These are phyloP conservation scores for Anas platyrhynchos DNA, from an alignment of 2,113 vertebrate species.

Conservation along the genomic window DNA sequence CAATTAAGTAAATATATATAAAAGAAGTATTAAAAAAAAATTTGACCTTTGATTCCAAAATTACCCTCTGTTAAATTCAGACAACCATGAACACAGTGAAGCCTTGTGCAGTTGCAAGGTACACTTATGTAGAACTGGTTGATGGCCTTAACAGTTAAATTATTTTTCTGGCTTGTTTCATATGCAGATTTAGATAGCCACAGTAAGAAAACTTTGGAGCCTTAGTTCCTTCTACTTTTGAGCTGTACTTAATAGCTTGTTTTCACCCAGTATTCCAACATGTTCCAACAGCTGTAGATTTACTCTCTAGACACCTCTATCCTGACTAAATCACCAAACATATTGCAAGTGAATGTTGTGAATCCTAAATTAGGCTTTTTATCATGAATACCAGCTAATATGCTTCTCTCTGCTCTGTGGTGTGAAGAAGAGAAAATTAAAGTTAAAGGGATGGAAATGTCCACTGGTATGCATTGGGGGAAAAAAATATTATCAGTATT, in stretches of 20 bases:
- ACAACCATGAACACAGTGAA: not conserved
- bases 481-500: not conserved
- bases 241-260: not conserved
- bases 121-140: not conserved
- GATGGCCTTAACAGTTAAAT: not conserved
- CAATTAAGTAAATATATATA: not conserved
- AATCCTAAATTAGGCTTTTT: slow-evolving; percentile 27
- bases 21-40: not conserved
- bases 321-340: not conserved
- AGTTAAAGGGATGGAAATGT: not conserved
- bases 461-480: not conserved
- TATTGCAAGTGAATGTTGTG: not conserved
- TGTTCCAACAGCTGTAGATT: not conserved
- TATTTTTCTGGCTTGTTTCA: not conserved
- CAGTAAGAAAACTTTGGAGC: not conserved
- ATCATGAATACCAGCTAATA: not conserved
- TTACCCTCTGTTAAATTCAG: not conserved
- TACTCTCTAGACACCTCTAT: slow-evolving; percentile 20
- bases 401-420: not conserved
- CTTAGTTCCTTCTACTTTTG: slow-evolving; percentile 5
- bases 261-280: slow-evolving; percentile 19
- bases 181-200: not conserved
- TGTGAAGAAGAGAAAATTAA: slow-evolving; percentile 23
- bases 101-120: not conserved
- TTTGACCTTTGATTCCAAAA: not conserved